These are phyloP conservation scores for Poeciliopsis turneri DNA, from an alignment of 2,797 vertebrate genomes.

Conservation along the genomic window DNA sequence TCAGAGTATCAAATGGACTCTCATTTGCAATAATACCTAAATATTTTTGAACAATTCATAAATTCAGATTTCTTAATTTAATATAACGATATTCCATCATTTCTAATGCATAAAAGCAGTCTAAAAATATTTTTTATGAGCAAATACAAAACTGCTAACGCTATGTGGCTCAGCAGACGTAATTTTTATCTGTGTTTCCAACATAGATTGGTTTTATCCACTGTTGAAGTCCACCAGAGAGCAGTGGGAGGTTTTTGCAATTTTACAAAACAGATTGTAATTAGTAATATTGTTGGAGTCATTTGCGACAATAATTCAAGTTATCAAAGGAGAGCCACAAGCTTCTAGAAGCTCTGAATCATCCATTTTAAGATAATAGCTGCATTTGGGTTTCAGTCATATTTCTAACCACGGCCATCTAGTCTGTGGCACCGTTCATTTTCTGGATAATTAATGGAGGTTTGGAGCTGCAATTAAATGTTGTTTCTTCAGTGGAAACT, in stretches of 20 bases:
- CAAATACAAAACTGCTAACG: neutral
- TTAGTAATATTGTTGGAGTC: neutral
- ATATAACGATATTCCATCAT: neutral
- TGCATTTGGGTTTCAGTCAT: neutral
- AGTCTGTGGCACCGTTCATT: neutral
- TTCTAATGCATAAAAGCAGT: neutral
- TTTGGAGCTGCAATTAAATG: neutral
- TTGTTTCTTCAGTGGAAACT: neutral
- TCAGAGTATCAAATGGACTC: slow-evolving; percentile 15
- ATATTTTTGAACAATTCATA: slow-evolving; percentile 6
- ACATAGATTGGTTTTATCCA: slow-evolving; percentile 18
- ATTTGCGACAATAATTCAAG: neutral
- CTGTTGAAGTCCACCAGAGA: neutral
- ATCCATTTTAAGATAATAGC: slow-evolving; percentile 1
- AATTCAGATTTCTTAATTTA: slow-evolving; percentile 3
- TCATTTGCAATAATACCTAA: slow-evolving; percentile 5
- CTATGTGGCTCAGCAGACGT: neutral
- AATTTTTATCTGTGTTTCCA: neutral
- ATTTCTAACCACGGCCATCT: neutral
- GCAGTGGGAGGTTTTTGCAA: neutral
- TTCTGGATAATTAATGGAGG: neutral
- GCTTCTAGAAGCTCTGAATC: neutral
- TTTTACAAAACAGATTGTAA: neutral
- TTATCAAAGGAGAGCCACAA: neutral
- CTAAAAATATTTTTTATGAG: neutral